These are phyloP conservation scores for Calypte anna DNA, from an alignment of 2,113 vertebrate genomes.

Conservation along the genomic window DNA sequence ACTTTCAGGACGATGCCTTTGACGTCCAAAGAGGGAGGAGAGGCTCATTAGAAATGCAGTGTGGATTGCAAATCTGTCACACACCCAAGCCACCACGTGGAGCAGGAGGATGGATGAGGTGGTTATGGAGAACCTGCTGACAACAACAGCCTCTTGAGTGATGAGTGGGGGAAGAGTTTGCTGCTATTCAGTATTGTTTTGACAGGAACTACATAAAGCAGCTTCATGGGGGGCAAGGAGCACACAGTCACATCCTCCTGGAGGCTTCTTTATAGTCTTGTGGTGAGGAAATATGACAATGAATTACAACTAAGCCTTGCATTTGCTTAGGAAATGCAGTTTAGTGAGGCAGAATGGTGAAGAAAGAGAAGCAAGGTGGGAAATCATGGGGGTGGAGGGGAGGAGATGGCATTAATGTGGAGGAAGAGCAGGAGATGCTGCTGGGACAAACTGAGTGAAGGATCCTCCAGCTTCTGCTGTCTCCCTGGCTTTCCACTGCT, in stretches of 20 bases:
- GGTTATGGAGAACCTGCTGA: constrained; percentile 54
- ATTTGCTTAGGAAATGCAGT: not conserved
- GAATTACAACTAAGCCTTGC: constrained; percentile 25
- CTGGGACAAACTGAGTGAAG: not conserved
- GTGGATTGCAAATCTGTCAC: constrained; percentile 63
- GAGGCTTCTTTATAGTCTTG: not conserved
- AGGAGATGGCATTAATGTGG: not conserved
- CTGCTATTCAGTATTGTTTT: constrained; percentile 36
- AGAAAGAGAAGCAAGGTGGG: accelerated
- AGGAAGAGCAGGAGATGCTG: not conserved
- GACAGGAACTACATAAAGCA: constrained; percentile 22
- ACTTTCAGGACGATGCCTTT: constrained; percentile 34
- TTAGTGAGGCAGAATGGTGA: not conserved
- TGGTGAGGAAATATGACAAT: not conserved
- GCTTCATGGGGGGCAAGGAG: not conserved
- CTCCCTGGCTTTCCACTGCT: not conserved
- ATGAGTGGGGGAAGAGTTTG: not conserved
- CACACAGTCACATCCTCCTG: not conserved
- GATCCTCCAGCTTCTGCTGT: not conserved
- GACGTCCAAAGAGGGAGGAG: not conserved
- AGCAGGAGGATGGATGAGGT: not conserved
- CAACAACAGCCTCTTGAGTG: constrained; percentile 24
- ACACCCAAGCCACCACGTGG: not conserved
- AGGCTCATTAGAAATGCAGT: constrained; percentile 60
- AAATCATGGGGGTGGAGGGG: accelerated